Base-by-base conservation (phyloP, 2,113 vertebrate genomes). In the Crotalus tigris region DNA sequence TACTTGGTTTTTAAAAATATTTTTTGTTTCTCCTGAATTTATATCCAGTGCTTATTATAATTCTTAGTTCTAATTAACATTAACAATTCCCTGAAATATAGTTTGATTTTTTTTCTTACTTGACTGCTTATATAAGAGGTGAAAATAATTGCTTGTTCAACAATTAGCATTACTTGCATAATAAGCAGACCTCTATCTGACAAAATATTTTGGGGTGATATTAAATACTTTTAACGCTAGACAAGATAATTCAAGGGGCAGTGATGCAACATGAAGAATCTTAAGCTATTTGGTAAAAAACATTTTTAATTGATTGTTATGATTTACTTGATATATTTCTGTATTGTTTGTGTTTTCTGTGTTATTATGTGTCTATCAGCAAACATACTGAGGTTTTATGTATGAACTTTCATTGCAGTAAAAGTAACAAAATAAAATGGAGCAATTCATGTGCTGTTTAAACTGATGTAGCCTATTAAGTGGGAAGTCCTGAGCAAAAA, bases 361-460 rank as follows among this genome's bases (percentile, higher is more conserved):
- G 13, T 53, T 75, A 29, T 46, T 89, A 39, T 92, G 69, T 26
- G 58, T 44, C 53, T 88, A 33, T 54, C 33, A 29, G 58, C 87
- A 5, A 29, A 61, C 1, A 21, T 39, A 6, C 1, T 39, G 75
- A 44, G 17, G 33, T 44, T 81, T 81, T 81, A 81, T 81, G 33
- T 44, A 44, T 21, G 7, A 81, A 57, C 44, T 44, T 59, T 0
- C 15, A 0, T 0, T 2, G 51, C 1, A 5, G 55, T 44, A 26
- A 4, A 10, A 46, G 10, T 61, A 86, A 23, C 5, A 61, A 39
- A 17, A 2, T 33, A 0, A 23, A 44, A 58, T n/a, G 5, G 58
- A 4, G 26, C 0, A 7, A n/a, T 1, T 54, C 3, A 15, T 53
- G 58, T 39, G 33, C 46, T 51, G 8, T 15, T 92, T 58, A 81